phyloP scores from a whole-genome alignment of 1,140 invertebrate species.

The Platorchestia sp. region DNA sequence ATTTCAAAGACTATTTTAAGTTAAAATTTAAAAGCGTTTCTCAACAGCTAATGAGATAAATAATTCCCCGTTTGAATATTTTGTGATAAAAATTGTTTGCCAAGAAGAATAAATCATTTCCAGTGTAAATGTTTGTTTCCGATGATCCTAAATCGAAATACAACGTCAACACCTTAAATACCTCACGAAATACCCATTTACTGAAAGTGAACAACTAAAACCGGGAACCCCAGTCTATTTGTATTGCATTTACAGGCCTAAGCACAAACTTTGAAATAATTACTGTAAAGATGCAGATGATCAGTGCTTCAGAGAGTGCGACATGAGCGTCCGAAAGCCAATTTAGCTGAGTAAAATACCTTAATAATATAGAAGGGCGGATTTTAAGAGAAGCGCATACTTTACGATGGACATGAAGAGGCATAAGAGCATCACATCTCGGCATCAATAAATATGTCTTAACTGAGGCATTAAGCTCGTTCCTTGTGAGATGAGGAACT shows the following conservation, averaged over 20 bases:
- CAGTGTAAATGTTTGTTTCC: too few relatives aligned
- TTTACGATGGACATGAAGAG: conserved; percentile 16
- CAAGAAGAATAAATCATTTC: too few relatives aligned
- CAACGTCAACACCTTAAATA: too few relatives aligned
- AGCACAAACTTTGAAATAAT: neutral
- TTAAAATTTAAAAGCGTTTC: too few relatives aligned
- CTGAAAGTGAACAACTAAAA: neutral
- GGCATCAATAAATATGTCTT: conserved; percentile 45
- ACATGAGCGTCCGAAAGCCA: neutral
- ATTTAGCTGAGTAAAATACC: neutral
- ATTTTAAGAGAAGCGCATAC: neutral
- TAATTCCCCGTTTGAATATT: too few relatives aligned
- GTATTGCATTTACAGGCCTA: neutral
- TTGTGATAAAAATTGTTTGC: too few relatives aligned
- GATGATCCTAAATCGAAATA: too few relatives aligned
- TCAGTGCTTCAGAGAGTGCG: neutral
- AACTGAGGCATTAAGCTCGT: conserved; percentile 32
- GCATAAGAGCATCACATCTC: conserved; percentile 31
- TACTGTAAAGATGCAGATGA: neutral
- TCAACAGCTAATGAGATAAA: too few relatives aligned
- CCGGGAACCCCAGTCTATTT: neutral
- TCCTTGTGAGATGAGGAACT: neutral
- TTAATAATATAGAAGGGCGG: neutral
- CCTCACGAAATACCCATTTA: neutral
- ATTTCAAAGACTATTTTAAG: too few relatives aligned